Evolutionary conservation across 2,888 invertebrate species (phyloP).

Genomic region (Alsophila aescularia): DNA sequence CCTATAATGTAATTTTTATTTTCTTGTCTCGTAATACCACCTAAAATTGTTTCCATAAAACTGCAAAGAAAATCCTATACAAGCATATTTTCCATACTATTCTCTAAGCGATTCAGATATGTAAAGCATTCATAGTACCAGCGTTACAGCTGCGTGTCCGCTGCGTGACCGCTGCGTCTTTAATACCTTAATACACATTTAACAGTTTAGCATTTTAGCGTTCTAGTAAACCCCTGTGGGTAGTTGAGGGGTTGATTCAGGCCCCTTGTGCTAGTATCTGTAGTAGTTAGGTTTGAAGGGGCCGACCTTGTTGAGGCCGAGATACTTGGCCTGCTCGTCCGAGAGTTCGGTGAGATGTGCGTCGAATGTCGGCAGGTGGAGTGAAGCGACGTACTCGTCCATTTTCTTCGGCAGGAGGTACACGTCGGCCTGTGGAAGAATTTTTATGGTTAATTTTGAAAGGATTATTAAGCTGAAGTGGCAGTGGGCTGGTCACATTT

Average conservation of each 20-base stretch:
- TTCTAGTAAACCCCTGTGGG: background rate
- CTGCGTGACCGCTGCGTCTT: conserved; percentile 28
- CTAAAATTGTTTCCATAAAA: too few relatives aligned
- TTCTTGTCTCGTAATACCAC: too few relatives aligned
- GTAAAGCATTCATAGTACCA: background rate
- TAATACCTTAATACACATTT: conserved; percentile 24
- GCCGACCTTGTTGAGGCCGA: conserved; percentile 98
- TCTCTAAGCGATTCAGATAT: background rate
- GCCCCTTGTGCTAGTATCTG: conserved; percentile 86
- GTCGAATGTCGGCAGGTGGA: conserved; percentile 98
- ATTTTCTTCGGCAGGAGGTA: conserved; percentile 99
- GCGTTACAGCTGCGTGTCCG: conserved; percentile 16
- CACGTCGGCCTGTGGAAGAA: conserved; percentile 90
- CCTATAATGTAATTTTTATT: too few relatives aligned
- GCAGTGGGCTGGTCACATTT: too few relatives aligned
- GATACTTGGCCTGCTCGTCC: conserved; percentile 98
- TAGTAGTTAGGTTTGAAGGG: conserved; percentile 99
- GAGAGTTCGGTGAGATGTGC: conserved; percentile 97
- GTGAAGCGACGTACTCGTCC: conserved; percentile 99
- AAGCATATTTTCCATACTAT: too few relatives aligned
- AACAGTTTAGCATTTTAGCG: background rate
- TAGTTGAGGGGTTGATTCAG: too few relatives aligned
- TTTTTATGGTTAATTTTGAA: background rate
- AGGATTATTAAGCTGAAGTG: too few relatives aligned
- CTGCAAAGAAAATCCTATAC: too few relatives aligned